These are phyloP conservation scores for Caenorhabditis virilis DNA, from an alignment of 2,888 invertebrate genomes.

Conservation along the genomic window DNA sequence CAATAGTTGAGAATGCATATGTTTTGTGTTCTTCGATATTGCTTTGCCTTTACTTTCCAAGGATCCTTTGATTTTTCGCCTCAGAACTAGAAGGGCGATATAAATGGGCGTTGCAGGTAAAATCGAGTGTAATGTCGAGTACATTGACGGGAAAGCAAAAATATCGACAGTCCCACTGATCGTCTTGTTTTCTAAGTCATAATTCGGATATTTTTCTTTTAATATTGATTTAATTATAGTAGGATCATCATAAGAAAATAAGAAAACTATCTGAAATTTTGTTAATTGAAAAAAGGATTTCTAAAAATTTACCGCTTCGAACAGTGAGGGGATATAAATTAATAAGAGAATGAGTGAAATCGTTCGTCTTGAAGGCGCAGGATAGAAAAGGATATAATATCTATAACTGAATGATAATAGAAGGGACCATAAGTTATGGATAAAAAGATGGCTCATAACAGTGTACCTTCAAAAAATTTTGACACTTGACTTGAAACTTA, in stretches of 20 bases:
- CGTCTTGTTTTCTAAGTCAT: conserved; percentile 17
- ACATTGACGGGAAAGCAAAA: conserved; percentile 14
- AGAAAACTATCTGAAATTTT: no score
- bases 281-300: no score
- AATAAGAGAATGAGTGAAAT: conserved; percentile 12
- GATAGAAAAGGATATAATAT: conserved; percentile 33
- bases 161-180: conserved; percentile 15
- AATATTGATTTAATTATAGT: no score
- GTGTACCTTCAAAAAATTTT: no score
- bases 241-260: no score
- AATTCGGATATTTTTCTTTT: conserved; percentile 27
- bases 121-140: conserved; percentile 19
- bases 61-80: conserved; percentile 9
- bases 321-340: conserved; percentile 21
- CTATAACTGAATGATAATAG: conserved; percentile 30
- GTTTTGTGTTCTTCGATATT: not conserved
- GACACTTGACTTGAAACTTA: no score
- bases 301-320: not conserved
- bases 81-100: conserved; percentile 8
- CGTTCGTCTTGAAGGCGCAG: conserved; percentile 16
- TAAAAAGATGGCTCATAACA: conserved; percentile 21
- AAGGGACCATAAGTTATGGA: conserved; percentile 32
- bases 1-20: not conserved
- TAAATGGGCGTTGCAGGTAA: conserved; percentile 15
- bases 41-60: conserved; percentile 4